A percentile compares a stretch with the other conserved stretches of the same genome.
Conservation (phyloP, 2,113 vertebrate genomes). For the Mus pahari region DNA sequence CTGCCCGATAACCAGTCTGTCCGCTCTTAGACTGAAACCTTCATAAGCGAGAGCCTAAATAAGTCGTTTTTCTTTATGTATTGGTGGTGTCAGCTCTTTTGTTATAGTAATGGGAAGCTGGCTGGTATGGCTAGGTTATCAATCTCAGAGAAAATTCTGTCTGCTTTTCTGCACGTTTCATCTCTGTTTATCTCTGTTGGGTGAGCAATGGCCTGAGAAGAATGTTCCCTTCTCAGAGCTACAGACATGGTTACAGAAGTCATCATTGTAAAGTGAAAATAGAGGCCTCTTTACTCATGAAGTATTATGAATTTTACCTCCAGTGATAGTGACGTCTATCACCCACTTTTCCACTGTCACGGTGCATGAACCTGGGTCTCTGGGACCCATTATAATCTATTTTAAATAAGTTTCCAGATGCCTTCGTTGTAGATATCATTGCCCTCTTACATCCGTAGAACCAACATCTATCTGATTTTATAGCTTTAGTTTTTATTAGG, state of each 20-base stretch:
- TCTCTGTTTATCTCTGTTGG: neutral
- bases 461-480: neutral
- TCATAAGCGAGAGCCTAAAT: neutral
- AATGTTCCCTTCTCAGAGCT: neutral
- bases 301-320: neutral
- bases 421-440: neutral
- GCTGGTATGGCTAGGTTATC: neutral
- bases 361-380: neutral
- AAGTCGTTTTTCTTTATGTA: neutral
- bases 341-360: too few species aligned
- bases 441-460: neutral
- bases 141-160: neutral
- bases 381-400: neutral
- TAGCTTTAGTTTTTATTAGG: neutral
- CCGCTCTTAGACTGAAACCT: neutral
- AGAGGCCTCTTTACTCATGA: neutral
- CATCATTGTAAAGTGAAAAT: neutral
- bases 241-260: neutral
- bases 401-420: neutral
- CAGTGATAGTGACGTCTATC: neutral
- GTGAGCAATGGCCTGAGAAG: neutral
- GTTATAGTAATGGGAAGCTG: neutral
- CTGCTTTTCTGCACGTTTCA: neutral
- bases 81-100: neutral
- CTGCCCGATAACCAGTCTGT: neutral